A percentile compares a stretch with the other conserved stretches of the same genome.
Evolutionary conservation across 2,888 invertebrate genomes (phyloP).

Genomic region (Meganola albula): DNA sequence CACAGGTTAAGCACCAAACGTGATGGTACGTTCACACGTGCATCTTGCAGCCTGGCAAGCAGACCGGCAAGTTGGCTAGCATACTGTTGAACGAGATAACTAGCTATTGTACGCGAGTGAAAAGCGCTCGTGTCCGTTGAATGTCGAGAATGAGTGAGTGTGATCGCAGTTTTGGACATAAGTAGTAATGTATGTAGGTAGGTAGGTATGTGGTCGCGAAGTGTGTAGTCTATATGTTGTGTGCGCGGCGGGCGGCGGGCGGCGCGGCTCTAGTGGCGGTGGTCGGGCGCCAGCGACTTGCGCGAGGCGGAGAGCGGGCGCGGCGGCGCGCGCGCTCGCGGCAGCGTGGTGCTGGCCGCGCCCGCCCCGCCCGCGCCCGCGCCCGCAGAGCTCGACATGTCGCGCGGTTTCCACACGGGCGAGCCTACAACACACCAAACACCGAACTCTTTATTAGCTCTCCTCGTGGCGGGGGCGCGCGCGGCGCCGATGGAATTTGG

Average conservation of each 20-base stretch:
- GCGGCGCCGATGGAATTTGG: constrained; percentile 43
- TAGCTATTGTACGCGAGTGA: too few species aligned
- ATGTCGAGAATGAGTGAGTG: too few species aligned
- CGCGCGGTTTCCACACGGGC: constrained; percentile 99
- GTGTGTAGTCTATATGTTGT: too few species aligned
- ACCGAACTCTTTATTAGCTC: constrained; percentile 72
- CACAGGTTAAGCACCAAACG: too few species aligned
- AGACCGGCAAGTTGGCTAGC: too few species aligned
- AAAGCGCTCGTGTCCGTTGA: too few species aligned
- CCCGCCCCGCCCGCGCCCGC: constrained; percentile 34
- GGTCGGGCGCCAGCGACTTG: constrained; percentile 73
- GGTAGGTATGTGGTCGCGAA: too few species aligned
- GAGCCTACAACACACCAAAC: constrained; percentile 91
- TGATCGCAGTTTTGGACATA: too few species aligned
- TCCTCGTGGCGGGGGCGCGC: constrained; percentile 34
- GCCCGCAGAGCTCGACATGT: constrained; percentile 81
- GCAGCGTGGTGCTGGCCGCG: constrained; percentile 63
- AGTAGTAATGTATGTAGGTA: too few species aligned
- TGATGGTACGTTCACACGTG: too few species aligned
- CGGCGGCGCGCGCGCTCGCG: constrained; percentile 66
- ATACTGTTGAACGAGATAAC: too few species aligned
- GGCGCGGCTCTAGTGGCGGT: constrained; percentile 18
- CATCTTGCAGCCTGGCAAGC: too few species aligned
- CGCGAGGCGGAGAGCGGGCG: constrained; percentile 60
- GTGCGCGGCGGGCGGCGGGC: constrained; percentile 6